These are phyloP conservation scores for Tinamus guttatus DNA, from an alignment of 2,113 vertebrate genomes.

Conservation along the genomic window DNA sequence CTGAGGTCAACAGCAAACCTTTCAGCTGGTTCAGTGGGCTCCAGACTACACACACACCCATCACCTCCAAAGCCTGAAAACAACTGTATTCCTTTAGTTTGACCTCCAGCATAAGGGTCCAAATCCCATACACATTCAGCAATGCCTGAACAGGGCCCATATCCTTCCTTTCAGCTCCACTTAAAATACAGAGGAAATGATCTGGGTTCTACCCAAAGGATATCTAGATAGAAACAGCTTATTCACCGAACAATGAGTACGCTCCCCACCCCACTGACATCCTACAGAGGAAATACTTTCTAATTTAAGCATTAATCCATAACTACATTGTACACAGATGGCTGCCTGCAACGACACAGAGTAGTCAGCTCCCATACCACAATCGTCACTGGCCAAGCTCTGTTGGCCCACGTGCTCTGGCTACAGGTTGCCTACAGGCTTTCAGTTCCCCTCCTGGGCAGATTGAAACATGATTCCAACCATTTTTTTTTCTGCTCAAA, in stretches of 20 bases:
- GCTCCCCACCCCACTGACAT: background rate
- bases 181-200: background rate
- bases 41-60: background rate
- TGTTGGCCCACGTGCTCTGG: background rate
- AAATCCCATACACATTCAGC: background rate
- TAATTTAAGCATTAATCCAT: background rate
- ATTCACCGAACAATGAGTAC: conserved; percentile 14
- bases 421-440: background rate
- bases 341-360: background rate
- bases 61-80: background rate
- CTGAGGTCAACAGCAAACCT: background rate
- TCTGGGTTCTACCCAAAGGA: conserved; percentile 18
- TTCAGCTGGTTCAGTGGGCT: background rate
- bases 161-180: conserved; percentile 22
- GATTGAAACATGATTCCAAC: background rate
- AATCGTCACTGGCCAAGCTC: background rate
- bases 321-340: background rate
- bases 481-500: background rate
- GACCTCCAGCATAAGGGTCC: background rate
- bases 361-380: background rate
- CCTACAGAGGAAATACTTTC: background rate
- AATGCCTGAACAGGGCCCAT: background rate
- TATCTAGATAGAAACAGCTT: background rate
- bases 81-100: background rate
- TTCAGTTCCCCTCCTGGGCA: background rate